phyloP scores from a whole-genome alignment of 2,888 invertebrate species.

The Ochlodes sylvanus region DNA sequence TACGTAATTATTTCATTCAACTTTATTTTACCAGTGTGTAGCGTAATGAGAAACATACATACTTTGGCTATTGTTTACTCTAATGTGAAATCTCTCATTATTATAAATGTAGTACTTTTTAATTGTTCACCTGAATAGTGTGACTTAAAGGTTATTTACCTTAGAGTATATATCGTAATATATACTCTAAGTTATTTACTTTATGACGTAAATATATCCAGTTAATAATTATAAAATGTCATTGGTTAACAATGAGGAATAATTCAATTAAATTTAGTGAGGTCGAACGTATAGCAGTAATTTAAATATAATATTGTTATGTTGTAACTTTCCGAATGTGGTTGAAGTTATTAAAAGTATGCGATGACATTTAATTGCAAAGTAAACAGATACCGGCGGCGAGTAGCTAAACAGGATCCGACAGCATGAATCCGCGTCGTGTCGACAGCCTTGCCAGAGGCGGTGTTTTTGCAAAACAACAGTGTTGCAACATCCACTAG shows the following conservation, averaged over 20 bases:
- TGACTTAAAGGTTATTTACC: not conserved
- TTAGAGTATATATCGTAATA: no score
- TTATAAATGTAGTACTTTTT: not conserved
- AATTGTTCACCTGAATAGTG: not conserved
- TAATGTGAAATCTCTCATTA: not conserved
- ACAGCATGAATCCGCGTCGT: constrained; percentile 47
- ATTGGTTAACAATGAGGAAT: not conserved
- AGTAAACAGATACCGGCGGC: not conserved
- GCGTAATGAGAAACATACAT: not conserved
- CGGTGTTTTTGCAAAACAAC: constrained; percentile 75
- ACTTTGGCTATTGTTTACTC: constrained; percentile 7
- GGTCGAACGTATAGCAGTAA: no score
- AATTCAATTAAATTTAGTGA: not conserved
- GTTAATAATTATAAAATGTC: no score
- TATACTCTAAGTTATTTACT: no score
- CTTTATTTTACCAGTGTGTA: not conserved
- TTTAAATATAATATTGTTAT: no score
- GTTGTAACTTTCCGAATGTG: not conserved
- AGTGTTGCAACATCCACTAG: constrained; percentile 62
- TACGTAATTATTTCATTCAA: constrained; percentile 10
- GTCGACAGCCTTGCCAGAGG: constrained; percentile 73
- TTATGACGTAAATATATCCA: not conserved
- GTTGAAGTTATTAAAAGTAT: not conserved
- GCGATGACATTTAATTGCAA: constrained; percentile 2
- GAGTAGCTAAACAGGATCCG: constrained; percentile 54